phyloP scores from a whole-genome alignment of 2,113 vertebrate genomes.

The Narcine bancroftii region DNA sequence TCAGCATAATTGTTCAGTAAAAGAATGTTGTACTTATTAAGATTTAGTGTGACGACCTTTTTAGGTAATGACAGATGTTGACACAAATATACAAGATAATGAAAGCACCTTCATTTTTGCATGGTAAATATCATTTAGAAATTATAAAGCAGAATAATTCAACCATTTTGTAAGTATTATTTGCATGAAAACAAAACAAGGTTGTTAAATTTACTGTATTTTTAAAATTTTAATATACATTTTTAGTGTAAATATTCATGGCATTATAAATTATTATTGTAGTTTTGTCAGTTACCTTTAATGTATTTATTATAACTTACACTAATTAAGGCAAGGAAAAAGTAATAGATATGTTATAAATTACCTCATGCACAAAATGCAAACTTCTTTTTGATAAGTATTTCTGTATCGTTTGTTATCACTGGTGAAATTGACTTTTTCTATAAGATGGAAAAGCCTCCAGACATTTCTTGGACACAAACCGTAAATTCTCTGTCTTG shows the following conservation, averaged over 20 bases:
- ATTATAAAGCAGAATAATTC: not conserved
- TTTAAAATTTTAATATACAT: not conserved
- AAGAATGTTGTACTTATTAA: not conserved
- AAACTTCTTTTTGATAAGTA: not conserved
- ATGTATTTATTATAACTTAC: not conserved
- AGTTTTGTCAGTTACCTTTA: not conserved
- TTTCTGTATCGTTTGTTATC: not conserved
- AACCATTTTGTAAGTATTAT: not conserved
- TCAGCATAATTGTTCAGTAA: slow-evolving; percentile 36
- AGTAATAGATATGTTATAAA: not conserved
- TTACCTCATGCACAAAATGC: not conserved
- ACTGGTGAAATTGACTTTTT: not conserved
- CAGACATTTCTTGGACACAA: not conserved
- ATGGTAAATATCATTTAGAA: not conserved
- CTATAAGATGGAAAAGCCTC: not conserved
- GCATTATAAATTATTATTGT: not conserved
- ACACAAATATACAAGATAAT: slow-evolving; percentile 7
- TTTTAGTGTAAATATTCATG: not conserved
- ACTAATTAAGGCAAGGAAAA: not conserved
- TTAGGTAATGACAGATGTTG: not conserved
- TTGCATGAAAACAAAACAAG: not conserved
- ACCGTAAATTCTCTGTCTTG: not conserved
- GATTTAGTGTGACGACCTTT: not conserved
- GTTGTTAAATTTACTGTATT: not conserved
- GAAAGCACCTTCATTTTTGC: not conserved